phyloP scores from a whole-genome alignment of 92 coral and sea anemone genomes.

The Bergia puertoricense region DNA sequence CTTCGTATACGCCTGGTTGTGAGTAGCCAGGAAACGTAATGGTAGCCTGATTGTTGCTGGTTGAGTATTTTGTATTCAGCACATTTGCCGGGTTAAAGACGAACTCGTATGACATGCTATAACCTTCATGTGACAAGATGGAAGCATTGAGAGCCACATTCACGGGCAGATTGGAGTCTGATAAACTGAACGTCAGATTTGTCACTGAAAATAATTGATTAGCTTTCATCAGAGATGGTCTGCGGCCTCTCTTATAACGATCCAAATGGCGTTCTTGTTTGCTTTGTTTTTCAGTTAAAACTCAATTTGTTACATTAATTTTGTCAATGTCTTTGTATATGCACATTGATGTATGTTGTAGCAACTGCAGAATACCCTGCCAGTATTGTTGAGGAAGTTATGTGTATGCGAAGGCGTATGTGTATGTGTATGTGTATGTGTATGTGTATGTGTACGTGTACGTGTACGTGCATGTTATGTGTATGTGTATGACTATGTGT shows the following conservation, averaged over 20 bases:
- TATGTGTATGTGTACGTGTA: too few relatives aligned
- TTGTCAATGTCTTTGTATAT: too few relatives aligned
- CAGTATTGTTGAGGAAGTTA: too few relatives aligned
- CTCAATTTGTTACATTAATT: too few relatives aligned
- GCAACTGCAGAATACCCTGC: too few relatives aligned
- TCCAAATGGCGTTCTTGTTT: neutral
- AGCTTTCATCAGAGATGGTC: neutral
- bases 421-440: too few relatives aligned
- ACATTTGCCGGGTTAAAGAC: constrained; percentile 17
- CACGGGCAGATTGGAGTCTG: constrained; percentile 2
- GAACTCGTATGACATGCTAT: constrained; percentile 17
- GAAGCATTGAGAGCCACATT: constrained; percentile 5
- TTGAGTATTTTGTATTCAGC: neutral
- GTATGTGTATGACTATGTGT: neutral
- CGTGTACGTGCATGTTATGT: too few relatives aligned
- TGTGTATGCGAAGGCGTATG: too few relatives aligned
- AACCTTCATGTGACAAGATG: constrained; percentile 11
- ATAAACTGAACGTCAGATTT: constrained; percentile 16
- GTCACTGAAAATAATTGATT: neutral
- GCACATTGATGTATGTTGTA: too few relatives aligned
- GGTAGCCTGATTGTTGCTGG: constrained; percentile 1
- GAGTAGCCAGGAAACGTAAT: constrained; percentile 32
- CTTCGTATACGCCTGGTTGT: constrained; percentile 1
- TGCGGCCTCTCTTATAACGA: neutral
- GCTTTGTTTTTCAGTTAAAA: too few relatives aligned